phyloP scores from a whole-genome alignment of 2,113 vertebrate species.

The Promerops cafer region DNA sequence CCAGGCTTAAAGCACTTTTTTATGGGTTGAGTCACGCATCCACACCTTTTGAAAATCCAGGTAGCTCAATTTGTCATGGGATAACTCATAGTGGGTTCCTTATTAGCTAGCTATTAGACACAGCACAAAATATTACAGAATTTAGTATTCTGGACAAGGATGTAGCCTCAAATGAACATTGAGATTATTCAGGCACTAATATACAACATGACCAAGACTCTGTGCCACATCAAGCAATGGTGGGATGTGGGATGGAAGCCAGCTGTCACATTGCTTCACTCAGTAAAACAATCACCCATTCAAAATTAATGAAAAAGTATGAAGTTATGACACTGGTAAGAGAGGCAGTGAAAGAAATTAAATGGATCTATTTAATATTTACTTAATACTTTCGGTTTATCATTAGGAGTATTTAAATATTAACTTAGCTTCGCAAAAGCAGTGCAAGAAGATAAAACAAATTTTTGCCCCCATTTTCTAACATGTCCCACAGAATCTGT shows the following conservation, averaged over 20 bases:
- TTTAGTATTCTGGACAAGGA: neutral
- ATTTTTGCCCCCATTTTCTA: neutral
- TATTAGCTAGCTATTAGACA: neutral
- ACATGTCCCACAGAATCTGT: neutral
- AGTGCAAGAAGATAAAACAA: neutral
- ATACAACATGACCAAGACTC: rapidly evolving
- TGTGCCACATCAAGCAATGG: neutral
- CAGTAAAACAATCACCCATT: neutral
- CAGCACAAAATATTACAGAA: neutral
- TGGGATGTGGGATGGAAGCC: neutral
- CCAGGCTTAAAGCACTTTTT: neutral
- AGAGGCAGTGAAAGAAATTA: neutral
- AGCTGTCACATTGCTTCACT: neutral
- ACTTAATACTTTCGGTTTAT: neutral
- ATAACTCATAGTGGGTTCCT: neutral
- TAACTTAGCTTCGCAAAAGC: neutral
- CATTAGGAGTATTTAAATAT: neutral
- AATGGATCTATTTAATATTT: neutral
- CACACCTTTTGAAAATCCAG: neutral
- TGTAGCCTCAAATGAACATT: neutral
- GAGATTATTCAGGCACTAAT: neutral
- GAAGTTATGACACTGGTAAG: neutral
- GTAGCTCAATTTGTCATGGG: neutral
- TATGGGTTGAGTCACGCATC: neutral
- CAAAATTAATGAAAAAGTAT: neutral